Base-by-base conservation (phyloP, 2,797 vertebrate species). In the Delichon dasypus region DNA sequence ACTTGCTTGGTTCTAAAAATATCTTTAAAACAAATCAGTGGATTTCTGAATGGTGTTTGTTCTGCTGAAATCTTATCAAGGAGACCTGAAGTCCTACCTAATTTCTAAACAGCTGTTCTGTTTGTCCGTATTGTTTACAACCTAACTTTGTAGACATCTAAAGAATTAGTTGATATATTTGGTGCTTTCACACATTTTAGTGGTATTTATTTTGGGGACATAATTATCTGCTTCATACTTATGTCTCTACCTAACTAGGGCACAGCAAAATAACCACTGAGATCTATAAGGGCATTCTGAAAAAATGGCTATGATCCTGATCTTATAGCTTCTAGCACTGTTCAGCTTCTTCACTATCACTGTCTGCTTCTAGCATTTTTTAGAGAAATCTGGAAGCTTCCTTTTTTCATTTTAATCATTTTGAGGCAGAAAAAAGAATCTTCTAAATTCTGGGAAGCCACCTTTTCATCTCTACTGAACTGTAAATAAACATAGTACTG, bases 1-100 rank as follows among this genome's bases (percentile, higher is more conserved):
- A 48, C n/a, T 85, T 77, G 10, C 42, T 91, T 57, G 50, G 29
- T 94, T 94, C 16, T 75, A 38, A 93, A 95, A 86, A 90, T 72
- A 81, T 36, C 29, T 87, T 91, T 90, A 47, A 75, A 88, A 78
- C 4, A 88, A 78, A 30, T 57, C n/a, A 71, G 47, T 48, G 40
- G 80, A 55, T 79, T 36, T 91, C 14, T 64, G 72, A 80, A 55
- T 71, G 13, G 17, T 61, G 19, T 51, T 93, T 21, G 3, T 89
- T 83, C 61, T 83, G 30, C 42, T 53, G 38, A 88, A 91, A 80
- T 85, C 48, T 85, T 74, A 65, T 13, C 32, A 74, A 88, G 13
- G 36, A 26, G 20, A 83, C 68, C 36, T 78, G 34, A 89, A 47
- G 8, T 76, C 55, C 34, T 44, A n/a, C 23, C 58, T 85, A 30